Conservation (phyloP, 2,797 vertebrate species). For the Perodicticus potto region DNA sequence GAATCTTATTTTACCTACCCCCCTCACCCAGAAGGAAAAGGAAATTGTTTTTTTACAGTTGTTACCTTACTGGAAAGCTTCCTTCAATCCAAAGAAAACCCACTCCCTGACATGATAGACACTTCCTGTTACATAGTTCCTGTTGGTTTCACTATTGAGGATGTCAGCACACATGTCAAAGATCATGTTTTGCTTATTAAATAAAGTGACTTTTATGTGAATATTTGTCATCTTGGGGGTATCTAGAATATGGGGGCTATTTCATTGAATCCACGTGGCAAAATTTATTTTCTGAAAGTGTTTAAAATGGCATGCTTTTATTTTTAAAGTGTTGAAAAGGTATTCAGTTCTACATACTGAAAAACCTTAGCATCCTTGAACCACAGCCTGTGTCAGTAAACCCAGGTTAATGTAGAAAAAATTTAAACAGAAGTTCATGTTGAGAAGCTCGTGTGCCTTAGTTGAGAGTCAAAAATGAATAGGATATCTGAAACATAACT, state of each 20-base stretch:
- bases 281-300: slow-evolving; percentile 42
- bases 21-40: not conserved
- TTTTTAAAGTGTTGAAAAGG: slow-evolving; percentile 6
- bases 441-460: not conserved
- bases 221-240: slow-evolving; percentile 48
- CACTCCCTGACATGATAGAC: slow-evolving; percentile 55
- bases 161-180: slow-evolving; percentile 75
- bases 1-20: slow-evolving; percentile 50
- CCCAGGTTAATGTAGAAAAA: not conserved
- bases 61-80: slow-evolving; percentile 68
- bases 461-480: not conserved
- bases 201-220: slow-evolving; percentile 82
- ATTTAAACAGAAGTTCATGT: not conserved
- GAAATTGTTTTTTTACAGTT: slow-evolving; percentile 34
- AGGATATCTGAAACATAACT: slow-evolving; percentile 40
- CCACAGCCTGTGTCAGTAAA: not conserved
- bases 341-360: not conserved
- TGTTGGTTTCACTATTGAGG: slow-evolving; percentile 80
- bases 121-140: slow-evolving; percentile 79
- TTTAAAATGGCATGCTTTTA: not conserved
- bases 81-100: slow-evolving; percentile 76
- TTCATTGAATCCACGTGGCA: slow-evolving; percentile 11
- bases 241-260: not conserved
- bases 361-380: not conserved
- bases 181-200: slow-evolving; percentile 82